phyloP scores from a whole-genome alignment of 1,140 invertebrate species.

The Coboldia fuscipes region DNA sequence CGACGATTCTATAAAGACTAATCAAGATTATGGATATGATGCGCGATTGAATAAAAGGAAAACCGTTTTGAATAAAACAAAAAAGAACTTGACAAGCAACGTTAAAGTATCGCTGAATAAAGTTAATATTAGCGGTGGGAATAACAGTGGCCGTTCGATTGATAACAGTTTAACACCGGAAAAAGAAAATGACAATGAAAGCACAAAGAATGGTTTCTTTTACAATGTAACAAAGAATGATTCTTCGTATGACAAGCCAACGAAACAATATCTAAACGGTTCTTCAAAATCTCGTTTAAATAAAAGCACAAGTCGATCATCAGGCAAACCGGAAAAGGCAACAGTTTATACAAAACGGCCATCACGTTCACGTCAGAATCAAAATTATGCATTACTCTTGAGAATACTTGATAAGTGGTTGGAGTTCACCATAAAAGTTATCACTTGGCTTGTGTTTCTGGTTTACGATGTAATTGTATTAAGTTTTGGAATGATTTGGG shows the following conservation, averaged over 20 bases:
- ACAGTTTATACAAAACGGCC: not conserved
- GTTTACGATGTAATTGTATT: slow-evolving; percentile 55
- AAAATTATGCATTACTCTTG: slow-evolving; percentile 16
- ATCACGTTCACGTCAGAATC: not conserved
- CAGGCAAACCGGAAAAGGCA: slow-evolving; percentile 1
- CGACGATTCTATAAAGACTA: no score
- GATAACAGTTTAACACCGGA: slow-evolving; percentile 7
- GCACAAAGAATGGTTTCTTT: slow-evolving; percentile 10
- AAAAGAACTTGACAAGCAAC: no score
- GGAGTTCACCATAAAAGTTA: slow-evolving; percentile 36
- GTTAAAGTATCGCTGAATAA: no score
- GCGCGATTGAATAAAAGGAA: no score
- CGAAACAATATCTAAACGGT: not conserved
- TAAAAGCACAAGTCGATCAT: not conserved
- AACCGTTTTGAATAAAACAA: no score
- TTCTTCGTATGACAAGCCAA: not conserved
- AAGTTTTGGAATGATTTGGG: slow-evolving; percentile 48
- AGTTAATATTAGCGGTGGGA: no score
- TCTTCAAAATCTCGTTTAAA: not conserved
- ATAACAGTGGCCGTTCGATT: not conserved
- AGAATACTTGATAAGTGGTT: slow-evolving; percentile 29
- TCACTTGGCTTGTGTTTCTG: slow-evolving; percentile 54
- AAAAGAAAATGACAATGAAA: slow-evolving; percentile 24
- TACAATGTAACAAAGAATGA: slow-evolving; percentile 4
- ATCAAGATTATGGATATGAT: no score